These are phyloP conservation scores for Phalacrocorax aristotelis DNA, from an alignment of 2,113 vertebrate genomes.

Conservation along the genomic window DNA sequence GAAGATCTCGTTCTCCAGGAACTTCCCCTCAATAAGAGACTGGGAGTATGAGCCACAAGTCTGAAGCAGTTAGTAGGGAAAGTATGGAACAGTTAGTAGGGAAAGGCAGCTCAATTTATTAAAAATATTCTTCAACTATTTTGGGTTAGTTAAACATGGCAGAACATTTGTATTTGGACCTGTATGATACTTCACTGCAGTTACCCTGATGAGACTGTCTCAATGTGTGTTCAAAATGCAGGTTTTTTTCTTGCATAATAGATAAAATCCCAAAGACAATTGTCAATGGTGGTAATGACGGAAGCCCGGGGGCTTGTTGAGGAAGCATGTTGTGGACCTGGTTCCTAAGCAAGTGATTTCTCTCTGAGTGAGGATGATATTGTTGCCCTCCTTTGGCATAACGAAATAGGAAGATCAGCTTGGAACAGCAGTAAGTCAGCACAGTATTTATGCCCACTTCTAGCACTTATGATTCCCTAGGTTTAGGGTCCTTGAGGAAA, in stretches of 20 bases:
- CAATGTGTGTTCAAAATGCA: not conserved
- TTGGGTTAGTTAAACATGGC: not conserved
- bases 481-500: not conserved
- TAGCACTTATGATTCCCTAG: rapidly evolving
- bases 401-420: not conserved
- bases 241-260: not conserved
- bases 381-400: not conserved
- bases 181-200: not conserved
- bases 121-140: not conserved
- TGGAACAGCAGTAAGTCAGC: not conserved
- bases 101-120: not conserved
- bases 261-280: not conserved
- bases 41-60: not conserved
- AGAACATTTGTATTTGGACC: not conserved
- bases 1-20: not conserved
- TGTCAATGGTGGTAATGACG: not conserved
- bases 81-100: not conserved
- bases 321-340: not conserved
- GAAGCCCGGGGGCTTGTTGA: not conserved
- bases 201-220: not conserved
- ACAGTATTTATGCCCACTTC: not conserved
- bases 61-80: not conserved
- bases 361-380: not conserved
- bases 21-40: not conserved
- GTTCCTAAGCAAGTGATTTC: not conserved